These are phyloP conservation scores for Lamproptera curius DNA, from an alignment of 2,888 invertebrate genomes.

Conservation along the genomic window DNA sequence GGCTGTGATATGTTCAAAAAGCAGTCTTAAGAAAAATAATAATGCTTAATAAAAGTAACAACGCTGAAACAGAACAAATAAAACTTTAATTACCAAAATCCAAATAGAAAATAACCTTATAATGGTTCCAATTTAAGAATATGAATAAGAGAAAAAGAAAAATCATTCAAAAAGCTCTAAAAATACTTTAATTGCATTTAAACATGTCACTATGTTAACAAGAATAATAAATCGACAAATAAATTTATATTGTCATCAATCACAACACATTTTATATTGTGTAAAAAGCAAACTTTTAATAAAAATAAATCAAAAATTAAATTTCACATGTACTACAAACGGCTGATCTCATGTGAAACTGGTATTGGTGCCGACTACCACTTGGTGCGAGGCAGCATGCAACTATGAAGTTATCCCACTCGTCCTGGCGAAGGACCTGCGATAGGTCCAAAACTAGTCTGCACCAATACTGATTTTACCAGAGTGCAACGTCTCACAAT, in stretches of 20 bases:
- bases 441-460: too few species aligned
- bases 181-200: conserved; percentile 4
- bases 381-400: too few species aligned
- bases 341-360: too few species aligned
- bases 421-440: too few species aligned
- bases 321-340: too few species aligned
- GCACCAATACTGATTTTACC: too few species aligned
- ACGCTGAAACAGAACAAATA: not conserved
- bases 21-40: not conserved
- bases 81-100: not conserved
- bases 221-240: conserved; percentile 1
- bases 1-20: not conserved
- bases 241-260: not conserved
- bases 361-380: too few species aligned
- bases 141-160: conserved; percentile 3
- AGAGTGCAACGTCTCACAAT: too few species aligned
- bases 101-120: not conserved
- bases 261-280: conserved; percentile 2
- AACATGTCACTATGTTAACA: not conserved
- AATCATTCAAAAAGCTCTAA: conserved; percentile 11
- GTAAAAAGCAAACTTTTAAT: conserved; percentile 3
- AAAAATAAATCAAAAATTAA: not conserved
- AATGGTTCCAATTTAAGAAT: not conserved
- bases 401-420: too few species aligned
- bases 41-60: too few species aligned